Evolutionary conservation across 2,113 vertebrate genomes (phyloP).

Genomic region (Phocoena phocoena): DNA sequence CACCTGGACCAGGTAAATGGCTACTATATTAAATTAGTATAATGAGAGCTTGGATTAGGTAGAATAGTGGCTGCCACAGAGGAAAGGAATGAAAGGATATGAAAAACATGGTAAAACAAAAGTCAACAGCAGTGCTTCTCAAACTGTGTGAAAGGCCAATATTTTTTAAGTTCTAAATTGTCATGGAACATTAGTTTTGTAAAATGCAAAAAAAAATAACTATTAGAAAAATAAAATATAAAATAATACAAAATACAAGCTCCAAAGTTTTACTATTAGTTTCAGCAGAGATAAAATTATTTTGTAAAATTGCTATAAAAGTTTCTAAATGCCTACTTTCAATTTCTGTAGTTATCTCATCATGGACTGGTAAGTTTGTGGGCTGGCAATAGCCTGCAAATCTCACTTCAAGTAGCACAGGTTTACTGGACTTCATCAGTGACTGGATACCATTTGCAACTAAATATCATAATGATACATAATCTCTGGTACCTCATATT

Average conservation of each 20-base stretch:
- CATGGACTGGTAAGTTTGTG: not conserved
- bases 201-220: conserved; percentile 25
- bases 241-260: not conserved
- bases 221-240: not conserved
- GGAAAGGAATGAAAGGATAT: not conserved
- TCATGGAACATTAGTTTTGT: not conserved
- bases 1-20: not conserved
- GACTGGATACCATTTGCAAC: conserved; percentile 39
- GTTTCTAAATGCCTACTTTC: not conserved
- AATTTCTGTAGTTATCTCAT: not conserved
- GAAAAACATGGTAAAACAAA: not conserved
- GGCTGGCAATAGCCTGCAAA: not conserved
- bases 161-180: not conserved
- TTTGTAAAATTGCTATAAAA: not conserved
- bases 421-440: not conserved
- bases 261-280: not conserved
- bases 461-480: conserved; percentile 61
- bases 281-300: not conserved
- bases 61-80: not conserved
- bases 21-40: not conserved
- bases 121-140: not conserved
- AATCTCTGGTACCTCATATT: conserved; percentile 44
- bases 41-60: not conserved
- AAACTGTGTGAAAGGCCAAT: not conserved
- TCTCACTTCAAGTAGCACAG: not conserved